Conservation (phyloP, 2,888 invertebrate species). For the Lycaena phlaeas region DNA sequence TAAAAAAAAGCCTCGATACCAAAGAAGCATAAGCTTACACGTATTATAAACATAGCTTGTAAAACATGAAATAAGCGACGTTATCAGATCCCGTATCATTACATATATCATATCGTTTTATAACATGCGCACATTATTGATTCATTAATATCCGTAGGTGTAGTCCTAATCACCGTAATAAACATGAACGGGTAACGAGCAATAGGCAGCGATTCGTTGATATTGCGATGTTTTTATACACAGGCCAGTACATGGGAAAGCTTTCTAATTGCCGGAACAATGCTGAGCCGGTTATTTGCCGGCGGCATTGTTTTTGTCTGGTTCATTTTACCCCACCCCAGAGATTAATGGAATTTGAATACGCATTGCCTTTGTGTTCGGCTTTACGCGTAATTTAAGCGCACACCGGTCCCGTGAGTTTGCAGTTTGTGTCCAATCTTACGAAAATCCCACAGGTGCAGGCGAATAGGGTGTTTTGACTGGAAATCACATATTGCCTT, state of each 20-base stretch:
- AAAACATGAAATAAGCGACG: not conserved
- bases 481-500: constrained; percentile 39
- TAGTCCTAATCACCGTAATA: constrained; percentile 71
- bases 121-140: constrained; percentile 14
- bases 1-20: no score
- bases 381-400: constrained; percentile 71
- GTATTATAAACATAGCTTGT: no score
- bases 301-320: constrained; percentile 73
- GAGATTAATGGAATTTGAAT: constrained; percentile 74
- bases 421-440: constrained; percentile 57
- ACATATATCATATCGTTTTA: constrained; percentile 1
- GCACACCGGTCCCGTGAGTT: constrained; percentile 62
- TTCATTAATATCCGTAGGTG: constrained; percentile 56
- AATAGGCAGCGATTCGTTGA: constrained; percentile 71
- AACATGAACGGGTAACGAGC: constrained; percentile 71
- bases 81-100: not conserved
- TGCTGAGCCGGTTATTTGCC: constrained; percentile 73
- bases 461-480: constrained; percentile 37
- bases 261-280: constrained; percentile 75
- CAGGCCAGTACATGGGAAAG: constrained; percentile 72
- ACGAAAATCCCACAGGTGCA: constrained; percentile 43
- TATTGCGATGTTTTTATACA: constrained; percentile 73
- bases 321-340: constrained; percentile 69
- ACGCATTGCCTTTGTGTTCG: constrained; percentile 71
- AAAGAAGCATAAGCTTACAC: no score